Percentiles rank a stretch among this genome's conserved stretches.
phyloP scores from a whole-genome alignment of 2,113 vertebrate genomes.

The Notothenia rossii region DNA sequence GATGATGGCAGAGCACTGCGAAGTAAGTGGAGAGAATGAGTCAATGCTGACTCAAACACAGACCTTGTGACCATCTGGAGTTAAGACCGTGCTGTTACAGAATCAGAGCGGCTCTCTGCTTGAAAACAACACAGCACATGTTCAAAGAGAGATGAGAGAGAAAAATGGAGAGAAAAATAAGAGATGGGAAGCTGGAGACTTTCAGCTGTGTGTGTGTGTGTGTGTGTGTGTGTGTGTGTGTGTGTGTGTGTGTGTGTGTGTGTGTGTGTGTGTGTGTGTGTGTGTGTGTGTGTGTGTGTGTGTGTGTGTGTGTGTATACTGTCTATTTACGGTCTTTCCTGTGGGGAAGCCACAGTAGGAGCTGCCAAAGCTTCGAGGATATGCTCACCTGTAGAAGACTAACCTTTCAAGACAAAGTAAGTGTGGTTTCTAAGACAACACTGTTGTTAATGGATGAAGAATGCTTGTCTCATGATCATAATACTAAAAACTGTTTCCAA shows the following conservation, averaged over 20 bases:
- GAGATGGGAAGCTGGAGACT: no score
- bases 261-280: no score
- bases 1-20: slow-evolving; percentile 9
- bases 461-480: no score
- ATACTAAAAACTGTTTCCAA: neutral
- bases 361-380: slow-evolving; percentile 6
- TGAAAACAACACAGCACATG: slow-evolving; percentile 15
- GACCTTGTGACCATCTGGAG: slow-evolving; percentile 45
- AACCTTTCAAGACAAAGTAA: slow-evolving; percentile 1
- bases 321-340: neutral
- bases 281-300: no score
- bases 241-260: no score
- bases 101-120: slow-evolving; percentile 11
- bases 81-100: slow-evolving; percentile 11
- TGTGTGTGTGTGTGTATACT: neutral
- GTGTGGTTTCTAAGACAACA: neutral
- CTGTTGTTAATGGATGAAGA: neutral
- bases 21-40: slow-evolving; percentile 4
- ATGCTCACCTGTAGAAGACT: no score
- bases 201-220: no score
- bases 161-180: no score
- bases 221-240: no score
- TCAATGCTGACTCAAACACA: slow-evolving; percentile 44
- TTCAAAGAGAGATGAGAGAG: neutral
- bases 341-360: slow-evolving; percentile 27